Conservation (phyloP, 2,113 vertebrate species). For the Caretta caretta region DNA sequence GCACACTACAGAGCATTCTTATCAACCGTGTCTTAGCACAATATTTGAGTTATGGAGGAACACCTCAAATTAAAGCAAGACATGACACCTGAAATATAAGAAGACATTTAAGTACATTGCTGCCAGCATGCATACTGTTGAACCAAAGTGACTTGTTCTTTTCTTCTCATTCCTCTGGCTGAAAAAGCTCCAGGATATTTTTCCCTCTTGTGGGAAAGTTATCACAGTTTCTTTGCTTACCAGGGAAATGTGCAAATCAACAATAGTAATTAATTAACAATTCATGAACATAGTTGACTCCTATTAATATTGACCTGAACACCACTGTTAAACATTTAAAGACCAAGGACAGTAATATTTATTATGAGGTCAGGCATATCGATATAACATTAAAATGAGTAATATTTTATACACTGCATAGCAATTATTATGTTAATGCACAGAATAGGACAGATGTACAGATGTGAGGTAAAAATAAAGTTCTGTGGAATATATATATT, state of each 20-base stretch:
- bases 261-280: conserved; percentile 77
- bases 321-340: conserved; percentile 69
- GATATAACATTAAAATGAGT: conserved; percentile 75
- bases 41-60: background rate
- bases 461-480: conserved; percentile 20
- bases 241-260: conserved; percentile 53
- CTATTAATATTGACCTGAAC: conserved; percentile 73
- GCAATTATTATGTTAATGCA: conserved; percentile 55
- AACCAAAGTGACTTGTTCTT: background rate
- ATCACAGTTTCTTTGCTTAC: conserved; percentile 51
- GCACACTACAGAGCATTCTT: background rate
- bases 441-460: conserved; percentile 11
- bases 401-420: conserved; percentile 64
- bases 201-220: background rate
- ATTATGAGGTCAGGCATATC: conserved; percentile 73
- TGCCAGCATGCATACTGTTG: background rate
- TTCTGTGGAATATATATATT: background rate
- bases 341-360: conserved; percentile 61
- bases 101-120: background rate
- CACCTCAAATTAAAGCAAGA: conserved; percentile 9
- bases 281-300: conserved; percentile 75
- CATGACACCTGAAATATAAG: conserved; percentile 16
- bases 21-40: background rate
- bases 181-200: background rate
- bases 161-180: background rate